Evolutionary conservation across 2,797 vertebrate genomes (phyloP), one percentile per base, ranked within the genome.

Genomic region (Spinibarbus caldwelli): DNA sequence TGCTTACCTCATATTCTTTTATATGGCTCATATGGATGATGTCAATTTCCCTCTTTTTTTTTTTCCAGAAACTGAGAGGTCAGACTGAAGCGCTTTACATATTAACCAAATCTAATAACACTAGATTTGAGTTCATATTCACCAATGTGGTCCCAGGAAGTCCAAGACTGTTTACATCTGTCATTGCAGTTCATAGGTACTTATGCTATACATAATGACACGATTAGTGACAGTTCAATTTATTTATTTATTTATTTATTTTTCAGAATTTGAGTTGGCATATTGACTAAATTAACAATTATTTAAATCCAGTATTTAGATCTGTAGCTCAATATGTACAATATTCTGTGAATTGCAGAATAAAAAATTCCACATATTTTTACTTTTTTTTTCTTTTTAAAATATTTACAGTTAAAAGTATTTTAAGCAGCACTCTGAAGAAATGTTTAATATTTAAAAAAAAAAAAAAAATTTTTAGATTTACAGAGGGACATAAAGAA

Each of bases 41-140:
- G 47, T 70, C 54, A 66, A 2, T 15, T 43, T 71, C 12, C 34
- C 31, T 12, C 0, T 89, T 85, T 89, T 34, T 54, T 89, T 85
- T 89, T 34, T 54, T 2, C 64, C 93, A 99, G 98, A 99, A 99
- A 97, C 93, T 99, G 86, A 94, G 98, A 91, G 98, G 98, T 47
- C 98, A 98, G 91, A 99, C 98, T n/a, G 98, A 99, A 95, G 98
- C 98, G 14, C 96, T 99, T 82, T 99, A 99, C 93, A 98, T 99
- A 91, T 86, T 99, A 93, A 99, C 98, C 85, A 99, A 99, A 93
- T 98, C 97, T 90, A 98, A 97, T 91, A 98, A 96, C 90, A 99
- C 98, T 71, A 96, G 98, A 88, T 99, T 99, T 95, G 98, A 99
- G 91, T 99, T 99, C 94, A 99, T 99, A 91, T 99, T 99, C 93